Evolutionary conservation across 2,797 vertebrate genomes (phyloP), one percentile per base, ranked within the genome.

Genomic region (Lemur catta): DNA sequence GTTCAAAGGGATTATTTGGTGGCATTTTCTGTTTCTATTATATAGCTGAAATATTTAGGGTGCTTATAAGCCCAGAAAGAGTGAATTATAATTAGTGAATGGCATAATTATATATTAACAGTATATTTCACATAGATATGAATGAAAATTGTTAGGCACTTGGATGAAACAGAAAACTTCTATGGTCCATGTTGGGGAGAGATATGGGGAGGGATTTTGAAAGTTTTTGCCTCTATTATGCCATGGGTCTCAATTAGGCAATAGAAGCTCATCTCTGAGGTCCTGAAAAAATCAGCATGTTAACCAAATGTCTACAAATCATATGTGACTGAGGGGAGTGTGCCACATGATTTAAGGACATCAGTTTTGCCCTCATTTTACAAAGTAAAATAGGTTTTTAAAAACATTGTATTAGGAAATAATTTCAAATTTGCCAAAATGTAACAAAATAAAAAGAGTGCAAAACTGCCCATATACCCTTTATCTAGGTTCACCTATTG

Each of bases 341-440:
- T 67, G 59, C 33, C 57, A 80, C 30, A 33, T 80, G 50, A 93
- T 59, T 95, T 91, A 86, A 96, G 46, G 20, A 89, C 50, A 84
- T 50, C 59, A 46, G 59, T 20, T 84, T 94, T 85, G 61, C 28
- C 28, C 43, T 89, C 69, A 93, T 79, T 95, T 94, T 88, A 65
- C 26, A 89, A 65, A 76, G 52, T 67, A 35, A 87, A 87, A 78
- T 80, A 50, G 18, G 11, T 65, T 95, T 67, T 59, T 35, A 26
- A 76, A 65, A 61, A 59, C 4, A 35, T 74, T 76, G 48, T 63
- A 89, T 86, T 89, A 74, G 28, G 35, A 92, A 85, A 63, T 65
- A 78, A 55, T 94, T 88, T 91, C 26, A 94, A 96, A 82, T 24
- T 91, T 91, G 63, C 20, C 86, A 59, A 92, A 91, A 67, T 24